Evolutionary conservation across 2,113 vertebrate species (phyloP), one percentile per base, ranked within the genome.

Genomic region (Sigmodon hispidus): DNA sequence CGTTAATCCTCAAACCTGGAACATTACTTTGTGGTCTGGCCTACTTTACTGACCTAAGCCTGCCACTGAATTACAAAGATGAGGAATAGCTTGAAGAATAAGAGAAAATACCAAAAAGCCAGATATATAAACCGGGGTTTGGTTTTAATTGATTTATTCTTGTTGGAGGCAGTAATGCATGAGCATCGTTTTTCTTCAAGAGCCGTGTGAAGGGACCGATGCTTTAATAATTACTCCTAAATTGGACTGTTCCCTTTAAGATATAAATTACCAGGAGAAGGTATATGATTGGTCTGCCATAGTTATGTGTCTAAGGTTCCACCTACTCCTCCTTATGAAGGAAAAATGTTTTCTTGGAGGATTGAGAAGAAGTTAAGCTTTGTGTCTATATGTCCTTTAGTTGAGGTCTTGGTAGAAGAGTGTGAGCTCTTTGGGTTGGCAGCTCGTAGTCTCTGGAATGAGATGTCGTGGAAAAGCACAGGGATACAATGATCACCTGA

Each of bases 81-180:
- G 48, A 26, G 34, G 59, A 36, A n/a, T 43, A 81, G 19, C 65
- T 93, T 21, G 59, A 52, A 21, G 85, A 55, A 43, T 89, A 22
- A 52, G 76, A 87, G 26, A 21, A 94, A 52, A 75, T 80, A 43
- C 19, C 81, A 26, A 93, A 50, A 12, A 48, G 52, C 17, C 26
- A 94, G 26, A 19, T 21, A 17, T 36, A 31, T 26, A 87, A 16
- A 36, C 40, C 40, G 50, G 22, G 57, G 4, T 69, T 15, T 59
- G 40, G n/a, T 7, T 63, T 87, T 94, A 48, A 59, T n/a, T 75
- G 89, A 40, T 67, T 50, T 79, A 70, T 94, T 94, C 40, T n/a
- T 69, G 12, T 59, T 84, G 69, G 26, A 90, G 50, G 19, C 67
- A 85, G 4, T 29, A 80, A 69, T 69, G 69, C 84, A 83, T 65